These are phyloP conservation scores for Oreohelix idahoensis DNA, from an alignment of 1,140 invertebrate genomes.

Conservation along the genomic window DNA sequence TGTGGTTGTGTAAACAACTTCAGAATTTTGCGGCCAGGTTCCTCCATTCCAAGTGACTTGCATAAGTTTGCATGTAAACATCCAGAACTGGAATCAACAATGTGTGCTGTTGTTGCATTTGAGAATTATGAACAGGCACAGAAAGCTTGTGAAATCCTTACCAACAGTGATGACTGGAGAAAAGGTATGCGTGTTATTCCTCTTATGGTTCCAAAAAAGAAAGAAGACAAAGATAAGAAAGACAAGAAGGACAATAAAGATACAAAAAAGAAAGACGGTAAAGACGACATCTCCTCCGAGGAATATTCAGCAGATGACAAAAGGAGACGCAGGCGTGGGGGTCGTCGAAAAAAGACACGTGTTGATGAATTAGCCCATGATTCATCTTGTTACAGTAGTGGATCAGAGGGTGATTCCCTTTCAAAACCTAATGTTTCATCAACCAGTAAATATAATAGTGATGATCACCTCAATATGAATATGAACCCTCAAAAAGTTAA, in stretches of 20 bases:
- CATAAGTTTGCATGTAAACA: constrained; percentile 91
- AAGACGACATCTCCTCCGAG: constrained; percentile 50
- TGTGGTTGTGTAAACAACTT: constrained; percentile 92
- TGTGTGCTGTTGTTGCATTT: constrained; percentile 92
- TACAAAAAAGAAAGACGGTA: constrained; percentile 21
- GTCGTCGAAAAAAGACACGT: constrained; percentile 63
- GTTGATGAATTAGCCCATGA: constrained; percentile 63
- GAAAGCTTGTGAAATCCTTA: constrained; percentile 79
- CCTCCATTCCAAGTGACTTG: constrained; percentile 89
- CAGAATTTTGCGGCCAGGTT: constrained; percentile 87
- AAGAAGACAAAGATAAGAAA: constrained; percentile 61
- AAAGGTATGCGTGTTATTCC: constrained; percentile 75
- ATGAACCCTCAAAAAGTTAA: constrained; percentile 56
- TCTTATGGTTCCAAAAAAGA: constrained; percentile 63
- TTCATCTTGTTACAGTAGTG: constrained; percentile 66
- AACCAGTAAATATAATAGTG: constrained; percentile 17
- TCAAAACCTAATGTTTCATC: not conserved
- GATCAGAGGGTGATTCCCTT: constrained; percentile 63
- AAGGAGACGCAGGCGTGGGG: constrained; percentile 59
- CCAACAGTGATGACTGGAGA: constrained; percentile 73
- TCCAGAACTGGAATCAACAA: constrained; percentile 85
- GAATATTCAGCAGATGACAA: constrained; percentile 56
- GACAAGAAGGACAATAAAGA: constrained; percentile 40
- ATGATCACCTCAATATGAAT: constrained; percentile 54
- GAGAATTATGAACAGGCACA: constrained; percentile 87